Conservation (phyloP, 1,140 invertebrate genomes). For the Acromyrmex heyeri region DNA sequence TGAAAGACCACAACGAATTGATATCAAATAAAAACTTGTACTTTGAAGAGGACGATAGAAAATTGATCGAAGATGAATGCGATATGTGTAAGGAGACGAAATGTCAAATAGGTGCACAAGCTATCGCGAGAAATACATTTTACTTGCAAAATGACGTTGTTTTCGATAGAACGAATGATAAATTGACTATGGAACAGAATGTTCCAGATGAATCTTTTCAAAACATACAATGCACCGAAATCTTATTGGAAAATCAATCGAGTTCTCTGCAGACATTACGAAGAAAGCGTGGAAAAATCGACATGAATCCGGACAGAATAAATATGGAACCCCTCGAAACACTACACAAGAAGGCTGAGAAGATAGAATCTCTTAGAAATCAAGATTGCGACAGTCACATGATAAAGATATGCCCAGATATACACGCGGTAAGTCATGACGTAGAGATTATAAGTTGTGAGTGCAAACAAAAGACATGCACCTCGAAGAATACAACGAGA, state of each 20-base stretch:
- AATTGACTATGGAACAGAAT: background rate
- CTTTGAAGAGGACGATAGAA: constrained; percentile 19
- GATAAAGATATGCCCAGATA: constrained; percentile 65
- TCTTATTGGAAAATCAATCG: constrained; percentile 10
- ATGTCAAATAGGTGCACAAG: constrained; percentile 23
- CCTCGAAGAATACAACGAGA: constrained; percentile 73
- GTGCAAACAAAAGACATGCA: constrained; percentile 61
- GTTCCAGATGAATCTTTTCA: background rate
- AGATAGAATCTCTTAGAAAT: background rate
- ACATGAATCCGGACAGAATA: background rate
- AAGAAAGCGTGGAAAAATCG: background rate
- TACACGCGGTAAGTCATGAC: constrained; percentile 60
- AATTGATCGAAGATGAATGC: constrained; percentile 31
- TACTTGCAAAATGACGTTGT: background rate
- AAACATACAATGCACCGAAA: background rate
- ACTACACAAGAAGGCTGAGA: background rate
- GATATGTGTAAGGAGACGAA: constrained; percentile 46
- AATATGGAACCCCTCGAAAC: background rate
- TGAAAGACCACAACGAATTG: constrained; percentile 22
- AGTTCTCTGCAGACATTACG: background rate
- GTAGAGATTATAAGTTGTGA: constrained; percentile 69
- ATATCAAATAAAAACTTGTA: constrained; percentile 20
- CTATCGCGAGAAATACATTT: background rate
- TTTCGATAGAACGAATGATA: background rate
- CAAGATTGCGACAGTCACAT: constrained; percentile 55